Conservation (phyloP, 2,888 invertebrate genomes). For the Melipona beecheii region DNA sequence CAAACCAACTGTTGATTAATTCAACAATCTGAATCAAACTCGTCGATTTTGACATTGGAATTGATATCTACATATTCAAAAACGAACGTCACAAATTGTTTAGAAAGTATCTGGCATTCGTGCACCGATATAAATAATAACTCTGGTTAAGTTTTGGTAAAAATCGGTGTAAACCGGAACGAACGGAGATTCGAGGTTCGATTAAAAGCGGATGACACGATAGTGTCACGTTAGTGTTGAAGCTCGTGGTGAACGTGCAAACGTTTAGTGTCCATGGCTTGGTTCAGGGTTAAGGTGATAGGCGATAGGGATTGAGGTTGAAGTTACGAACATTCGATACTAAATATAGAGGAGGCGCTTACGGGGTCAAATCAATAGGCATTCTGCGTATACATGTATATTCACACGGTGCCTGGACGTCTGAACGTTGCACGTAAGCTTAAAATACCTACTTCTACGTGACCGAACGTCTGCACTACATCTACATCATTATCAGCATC, state of each 20-base stretch:
- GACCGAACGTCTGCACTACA: conserved; percentile 23
- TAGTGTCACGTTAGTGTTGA: not conserved
- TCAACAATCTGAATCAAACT: not conserved
- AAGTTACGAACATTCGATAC: conserved; percentile 72
- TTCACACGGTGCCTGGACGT: conserved; percentile 54
- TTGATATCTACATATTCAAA: not conserved
- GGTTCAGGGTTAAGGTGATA: conserved; percentile 72
- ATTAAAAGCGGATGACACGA: not conserved
- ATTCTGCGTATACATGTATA: conserved; percentile 60
- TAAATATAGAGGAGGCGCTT: conserved; percentile 74
- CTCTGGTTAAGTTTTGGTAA: not conserved
- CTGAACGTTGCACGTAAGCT: conserved; percentile 55
- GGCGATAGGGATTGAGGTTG: conserved; percentile 58
- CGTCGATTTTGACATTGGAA: conserved; percentile 10
- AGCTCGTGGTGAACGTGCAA: conserved; percentile 7
- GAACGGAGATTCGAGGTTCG: conserved; percentile 1
- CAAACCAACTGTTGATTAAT: not conserved
- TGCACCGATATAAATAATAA: conserved; percentile 13
- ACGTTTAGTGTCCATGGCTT: conserved; percentile 8
- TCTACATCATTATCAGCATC: conserved; percentile 7
- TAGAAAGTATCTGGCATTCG: not conserved
- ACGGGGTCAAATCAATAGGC: conserved; percentile 78
- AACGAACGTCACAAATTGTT: not conserved
- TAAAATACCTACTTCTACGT: conserved; percentile 42
- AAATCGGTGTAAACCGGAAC: conserved; percentile 13